These are phyloP conservation scores for Coregonus suidteri DNA, from an alignment of 2,797 vertebrate species.

Conservation along the genomic window DNA sequence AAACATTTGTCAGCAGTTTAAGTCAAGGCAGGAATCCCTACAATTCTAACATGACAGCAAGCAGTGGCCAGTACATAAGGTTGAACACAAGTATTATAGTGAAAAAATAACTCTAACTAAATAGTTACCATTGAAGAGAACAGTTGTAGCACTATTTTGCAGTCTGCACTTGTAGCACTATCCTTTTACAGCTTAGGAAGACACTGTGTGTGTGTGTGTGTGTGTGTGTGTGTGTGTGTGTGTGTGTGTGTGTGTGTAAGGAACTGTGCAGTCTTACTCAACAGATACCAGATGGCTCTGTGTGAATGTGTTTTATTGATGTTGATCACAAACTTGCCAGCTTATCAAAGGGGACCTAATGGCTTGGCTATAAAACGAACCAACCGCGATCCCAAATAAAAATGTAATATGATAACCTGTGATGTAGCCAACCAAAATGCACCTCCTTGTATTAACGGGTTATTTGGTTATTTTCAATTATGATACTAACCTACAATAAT, in stretches of 20 bases:
- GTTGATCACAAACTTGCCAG: conserved; percentile 55
- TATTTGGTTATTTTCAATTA: not conserved
- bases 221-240: conserved; percentile 15
- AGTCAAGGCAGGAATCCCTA: not conserved
- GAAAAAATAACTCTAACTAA: conserved; percentile 3
- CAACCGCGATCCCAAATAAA: too few species aligned
- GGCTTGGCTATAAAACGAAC: too few species aligned
- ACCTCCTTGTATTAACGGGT: not conserved
- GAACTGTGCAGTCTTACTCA: too few species aligned
- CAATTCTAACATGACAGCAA: not conserved
- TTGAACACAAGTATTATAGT: conserved; percentile 6
- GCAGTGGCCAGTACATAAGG: conserved; percentile 5
- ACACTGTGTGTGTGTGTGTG: conserved; percentile 8
- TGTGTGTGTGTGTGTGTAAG: conserved; percentile 5
- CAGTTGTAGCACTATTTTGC: conserved; percentile 21
- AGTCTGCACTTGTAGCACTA: conserved; percentile 11
- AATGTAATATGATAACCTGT: too few species aligned
- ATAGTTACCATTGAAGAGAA: conserved; percentile 6
- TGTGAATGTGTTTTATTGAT: conserved; percentile 55
- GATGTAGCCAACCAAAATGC: not conserved
- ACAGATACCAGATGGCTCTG: conserved; percentile 57
- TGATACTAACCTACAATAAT: not conserved
- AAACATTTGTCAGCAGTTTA: not conserved
- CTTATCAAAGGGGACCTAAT: conserved; percentile 37
- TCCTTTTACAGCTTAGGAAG: not conserved